Evolutionary conservation across 2,888 invertebrate genomes (phyloP).

Genomic region (Protophormia terraenovae): DNA sequence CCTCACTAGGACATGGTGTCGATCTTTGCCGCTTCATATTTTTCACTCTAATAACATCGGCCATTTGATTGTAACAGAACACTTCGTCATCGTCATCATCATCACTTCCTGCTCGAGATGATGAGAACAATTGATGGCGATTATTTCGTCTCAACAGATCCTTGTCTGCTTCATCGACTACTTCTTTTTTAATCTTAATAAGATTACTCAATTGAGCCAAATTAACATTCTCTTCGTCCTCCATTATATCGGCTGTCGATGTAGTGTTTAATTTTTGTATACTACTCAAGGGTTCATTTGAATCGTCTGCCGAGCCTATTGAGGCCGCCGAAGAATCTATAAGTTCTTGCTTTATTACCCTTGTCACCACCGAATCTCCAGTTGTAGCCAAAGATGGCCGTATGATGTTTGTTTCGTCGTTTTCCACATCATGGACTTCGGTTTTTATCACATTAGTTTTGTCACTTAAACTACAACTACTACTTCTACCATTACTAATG

Average conservation of each 20-base stretch:
- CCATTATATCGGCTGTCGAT: conserved; percentile 71
- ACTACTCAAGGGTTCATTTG: conserved; percentile 77
- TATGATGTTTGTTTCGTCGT: conserved; percentile 69
- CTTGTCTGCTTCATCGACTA: conserved; percentile 44
- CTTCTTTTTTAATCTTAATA: conserved; percentile 77
- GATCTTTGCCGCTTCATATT: conserved; percentile 70
- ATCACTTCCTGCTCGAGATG: conserved; percentile 44
- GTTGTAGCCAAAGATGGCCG: conserved; percentile 39
- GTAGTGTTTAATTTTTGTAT: conserved; percentile 70
- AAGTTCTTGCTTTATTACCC: conserved; percentile 77
- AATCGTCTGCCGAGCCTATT: conserved; percentile 74
- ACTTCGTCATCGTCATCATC: conserved; percentile 68
- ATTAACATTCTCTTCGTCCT: conserved; percentile 80
- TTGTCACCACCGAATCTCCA: conserved; percentile 70
- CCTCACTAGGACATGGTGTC: background rate
- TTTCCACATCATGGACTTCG: conserved; percentile 71
- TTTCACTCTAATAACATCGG: conserved; percentile 76
- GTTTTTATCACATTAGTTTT: conserved; percentile 81
- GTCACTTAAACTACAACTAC: conserved; percentile 79
- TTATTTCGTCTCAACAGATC: background rate
- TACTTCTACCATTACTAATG: conserved; percentile 76
- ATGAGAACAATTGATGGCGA: background rate
- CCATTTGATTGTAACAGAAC: conserved; percentile 73
- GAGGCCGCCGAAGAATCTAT: conserved; percentile 72
- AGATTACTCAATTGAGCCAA: conserved; percentile 80